Evolutionary conservation across 23 tunicate species (phyloP).

Genomic region (Clavelina lepadiformis): DNA sequence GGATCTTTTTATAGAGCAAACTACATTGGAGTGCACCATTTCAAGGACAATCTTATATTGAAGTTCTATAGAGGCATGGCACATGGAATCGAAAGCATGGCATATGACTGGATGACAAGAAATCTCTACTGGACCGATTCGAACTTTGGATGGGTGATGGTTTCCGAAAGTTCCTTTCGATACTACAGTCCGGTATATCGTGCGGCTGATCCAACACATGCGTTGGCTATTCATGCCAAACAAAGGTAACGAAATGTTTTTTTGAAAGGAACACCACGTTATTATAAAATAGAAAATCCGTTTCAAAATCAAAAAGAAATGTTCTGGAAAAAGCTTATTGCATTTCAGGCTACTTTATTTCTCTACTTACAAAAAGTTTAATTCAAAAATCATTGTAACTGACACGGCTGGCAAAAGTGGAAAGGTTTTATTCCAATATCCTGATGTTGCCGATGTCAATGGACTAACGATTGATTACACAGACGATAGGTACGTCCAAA

Average conservation of each 20-base stretch:
- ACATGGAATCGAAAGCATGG: conserved; percentile 48
- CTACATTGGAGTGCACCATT: conserved; percentile 35
- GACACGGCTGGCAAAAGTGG: conserved; percentile 73
- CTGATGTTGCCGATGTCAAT: conserved; percentile 41
- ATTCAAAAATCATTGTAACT: conserved; percentile 43
- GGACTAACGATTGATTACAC: conserved; percentile 52
- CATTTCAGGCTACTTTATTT: conserved; percentile 43
- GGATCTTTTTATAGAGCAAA: conserved; percentile 47
- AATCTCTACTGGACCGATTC: conserved; percentile 67
- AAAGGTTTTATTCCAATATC: conserved; percentile 38
- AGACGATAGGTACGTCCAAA: conserved; percentile 30
- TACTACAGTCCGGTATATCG: conserved; percentile 77
- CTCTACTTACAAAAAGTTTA: conserved; percentile 35
- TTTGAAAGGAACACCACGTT: not conserved
- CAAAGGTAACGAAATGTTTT: conserved; percentile 11
- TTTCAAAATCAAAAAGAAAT: too few relatives aligned
- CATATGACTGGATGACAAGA: conserved; percentile 44
- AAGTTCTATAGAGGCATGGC: conserved; percentile 43
- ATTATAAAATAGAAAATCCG: not conserved
- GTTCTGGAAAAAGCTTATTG: too few relatives aligned
- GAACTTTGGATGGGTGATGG: conserved; percentile 49
- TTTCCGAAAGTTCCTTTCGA: conserved; percentile 39
- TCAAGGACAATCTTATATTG: conserved; percentile 12
- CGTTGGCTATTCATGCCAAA: conserved; percentile 64
- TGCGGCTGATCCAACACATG: conserved; percentile 38